Conservation (phyloP, 2,888 invertebrate genomes). For the Hipparchia semele region DNA sequence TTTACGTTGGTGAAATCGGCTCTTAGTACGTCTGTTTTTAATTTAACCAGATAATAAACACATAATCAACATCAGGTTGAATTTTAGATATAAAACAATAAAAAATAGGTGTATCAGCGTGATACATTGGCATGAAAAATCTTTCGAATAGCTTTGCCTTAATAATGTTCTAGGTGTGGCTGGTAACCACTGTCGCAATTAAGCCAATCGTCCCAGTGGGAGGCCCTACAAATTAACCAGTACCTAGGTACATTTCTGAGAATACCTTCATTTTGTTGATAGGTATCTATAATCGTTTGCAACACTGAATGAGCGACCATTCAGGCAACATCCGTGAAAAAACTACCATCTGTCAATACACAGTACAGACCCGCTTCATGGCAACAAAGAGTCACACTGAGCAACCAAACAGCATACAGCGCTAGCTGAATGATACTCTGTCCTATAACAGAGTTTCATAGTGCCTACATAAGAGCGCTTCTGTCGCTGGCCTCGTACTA, state of each 20-base stretch:
- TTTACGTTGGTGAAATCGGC: too few relatives aligned
- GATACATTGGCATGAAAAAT: too few relatives aligned
- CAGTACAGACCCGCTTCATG: conserved; percentile 66
- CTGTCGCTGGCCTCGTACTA: conserved; percentile 74
- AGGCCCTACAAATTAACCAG: not conserved
- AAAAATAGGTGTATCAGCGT: too few relatives aligned
- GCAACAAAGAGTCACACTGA: conserved; percentile 74
- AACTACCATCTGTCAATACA: conserved; percentile 58
- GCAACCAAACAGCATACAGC: conserved; percentile 60
- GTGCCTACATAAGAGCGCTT: conserved; percentile 73
- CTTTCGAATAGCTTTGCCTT: too few relatives aligned
- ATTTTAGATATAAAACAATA: too few relatives aligned
- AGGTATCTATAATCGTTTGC: not conserved
- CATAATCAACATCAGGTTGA: too few relatives aligned
- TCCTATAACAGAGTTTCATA: conserved; percentile 78
- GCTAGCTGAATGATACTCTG: conserved; percentile 68
- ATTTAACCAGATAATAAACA: too few relatives aligned
- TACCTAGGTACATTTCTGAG: not conserved
- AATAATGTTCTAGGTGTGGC: too few relatives aligned
- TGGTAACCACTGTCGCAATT: not conserved
- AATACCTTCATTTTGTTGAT: not conserved
- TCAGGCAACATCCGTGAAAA: conserved; percentile 46
- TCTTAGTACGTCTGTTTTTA: too few relatives aligned
- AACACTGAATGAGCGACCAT: conserved; percentile 28
- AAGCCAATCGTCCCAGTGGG: not conserved